Conservation (phyloP, 2,113 vertebrate genomes). For the Synodontis membranacea region DNA sequence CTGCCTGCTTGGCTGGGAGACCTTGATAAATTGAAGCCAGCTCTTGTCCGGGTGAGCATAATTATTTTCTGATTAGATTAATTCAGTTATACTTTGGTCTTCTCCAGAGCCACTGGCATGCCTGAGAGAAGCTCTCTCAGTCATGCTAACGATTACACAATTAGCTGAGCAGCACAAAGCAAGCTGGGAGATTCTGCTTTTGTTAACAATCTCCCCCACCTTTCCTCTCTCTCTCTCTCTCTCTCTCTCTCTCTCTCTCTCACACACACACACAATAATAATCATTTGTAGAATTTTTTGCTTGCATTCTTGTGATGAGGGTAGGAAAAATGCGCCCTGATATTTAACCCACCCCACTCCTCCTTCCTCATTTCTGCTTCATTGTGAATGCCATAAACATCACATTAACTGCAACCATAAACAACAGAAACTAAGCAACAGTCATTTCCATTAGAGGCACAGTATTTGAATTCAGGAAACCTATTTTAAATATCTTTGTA, state of each 20-base stretch:
- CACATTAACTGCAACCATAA: conserved; percentile 48
- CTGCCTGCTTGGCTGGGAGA: conserved; percentile 48
- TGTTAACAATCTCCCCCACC: conserved; percentile 47
- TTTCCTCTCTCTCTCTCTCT: no score
- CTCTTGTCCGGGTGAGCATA: conserved; percentile 66
- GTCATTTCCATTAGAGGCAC: conserved; percentile 27
- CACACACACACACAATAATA: conserved; percentile 31
- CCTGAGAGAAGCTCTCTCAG: conserved; percentile 68
- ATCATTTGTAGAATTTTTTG: conserved; percentile 51
- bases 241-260: no score
- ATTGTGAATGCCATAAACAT: conserved; percentile 40
- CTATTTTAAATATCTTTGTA: conserved; percentile 41
- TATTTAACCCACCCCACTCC: conserved; percentile 49
- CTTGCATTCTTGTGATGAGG: conserved; percentile 46
- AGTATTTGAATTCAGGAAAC: conserved; percentile 40
- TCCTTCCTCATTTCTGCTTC: conserved; percentile 49
- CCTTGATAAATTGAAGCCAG: conserved; percentile 70
- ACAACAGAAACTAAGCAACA: conserved; percentile 34
- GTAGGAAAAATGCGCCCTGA: conserved; percentile 47
- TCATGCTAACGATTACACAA: conserved; percentile 74
- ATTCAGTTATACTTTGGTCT: conserved; percentile 69
- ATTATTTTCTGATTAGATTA: conserved; percentile 78
- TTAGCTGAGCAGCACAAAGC: conserved; percentile 66
- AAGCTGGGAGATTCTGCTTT: conserved; percentile 47
- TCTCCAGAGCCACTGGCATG: conserved; percentile 69